These are phyloP conservation scores for Ecliptopera silaceata DNA, from an alignment of 2,888 invertebrate genomes.

Conservation along the genomic window DNA sequence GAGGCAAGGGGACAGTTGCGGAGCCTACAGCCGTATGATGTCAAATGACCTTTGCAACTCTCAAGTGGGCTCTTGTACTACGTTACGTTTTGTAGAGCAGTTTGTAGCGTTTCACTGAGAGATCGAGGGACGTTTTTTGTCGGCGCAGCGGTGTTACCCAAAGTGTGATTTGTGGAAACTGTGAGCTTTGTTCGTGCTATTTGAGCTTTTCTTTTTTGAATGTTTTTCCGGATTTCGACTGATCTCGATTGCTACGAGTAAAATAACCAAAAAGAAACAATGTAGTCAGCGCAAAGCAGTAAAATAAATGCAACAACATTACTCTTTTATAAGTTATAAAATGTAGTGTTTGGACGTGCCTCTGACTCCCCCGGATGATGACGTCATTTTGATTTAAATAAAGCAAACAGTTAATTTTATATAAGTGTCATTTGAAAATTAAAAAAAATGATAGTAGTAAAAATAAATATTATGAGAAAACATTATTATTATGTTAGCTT, in stretches of 20 bases:
- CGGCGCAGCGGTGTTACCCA: constrained; percentile 22
- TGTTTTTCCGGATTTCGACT: background rate
- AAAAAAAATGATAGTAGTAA: too few relatives aligned
- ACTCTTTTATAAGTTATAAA: too few relatives aligned
- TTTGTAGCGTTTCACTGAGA: constrained; percentile 39
- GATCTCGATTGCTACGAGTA: background rate
- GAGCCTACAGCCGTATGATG: constrained; percentile 57
- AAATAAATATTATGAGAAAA: too few relatives aligned
- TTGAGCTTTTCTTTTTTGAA: constrained; percentile 1
- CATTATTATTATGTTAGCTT: too few relatives aligned
- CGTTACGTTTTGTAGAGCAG: constrained; percentile 41
- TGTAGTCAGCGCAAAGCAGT: too few relatives aligned
- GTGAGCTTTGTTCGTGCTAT: constrained; percentile 16
- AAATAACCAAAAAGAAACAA: too few relatives aligned
- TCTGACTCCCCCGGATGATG: too few relatives aligned
- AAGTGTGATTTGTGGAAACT: constrained; percentile 29
- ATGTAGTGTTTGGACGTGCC: too few relatives aligned
- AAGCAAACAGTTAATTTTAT: too few relatives aligned
- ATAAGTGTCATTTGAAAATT: too few relatives aligned
- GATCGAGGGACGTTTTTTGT: constrained; percentile 33
- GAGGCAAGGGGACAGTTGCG: constrained; percentile 65
- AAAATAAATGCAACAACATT: too few relatives aligned
- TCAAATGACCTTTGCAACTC: constrained; percentile 56
- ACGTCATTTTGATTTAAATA: too few relatives aligned
- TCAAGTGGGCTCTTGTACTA: constrained; percentile 44